Base-by-base conservation (phyloP, 2,113 vertebrate species). In the Bufo gargarizans region DNA sequence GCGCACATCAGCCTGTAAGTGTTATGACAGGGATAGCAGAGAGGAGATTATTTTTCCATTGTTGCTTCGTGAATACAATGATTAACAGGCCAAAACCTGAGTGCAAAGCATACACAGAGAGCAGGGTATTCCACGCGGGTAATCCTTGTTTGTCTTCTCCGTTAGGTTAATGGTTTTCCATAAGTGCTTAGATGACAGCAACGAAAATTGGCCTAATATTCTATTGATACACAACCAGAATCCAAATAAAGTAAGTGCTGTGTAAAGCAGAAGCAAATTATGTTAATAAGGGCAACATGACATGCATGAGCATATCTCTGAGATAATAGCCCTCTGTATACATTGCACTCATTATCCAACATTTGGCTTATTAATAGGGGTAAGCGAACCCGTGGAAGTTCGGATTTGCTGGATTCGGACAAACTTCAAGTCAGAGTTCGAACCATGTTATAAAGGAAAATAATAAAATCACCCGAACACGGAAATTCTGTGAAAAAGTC, bases 71-170 rank as follows among this genome's bases (percentile, higher is more conserved):
- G 76, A 86, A 77, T 47, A 69, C 56, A 86, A 78, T 49, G 58
- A 67, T 67, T 79, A 63, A 67, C n/a, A 49, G 85, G 76, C 74
- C 59, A 79, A 86, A 78, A 67, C 20, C 50, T 79, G 47, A 79
- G 85, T 43, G 76, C 84, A 86, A 86, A 79, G 76, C 74, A 86
- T 50, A 86, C 76, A 79, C 19, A 5, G 22, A 55, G 59, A 79
- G 45, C 47, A 69, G 56, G 56, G 45, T 63, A 77, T 86, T 85
- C 84, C 77, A 76, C n/a, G 16, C 56, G 47, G 43, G 13, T 86
- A 86, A 86, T 86, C 85, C 72, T 63, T 86, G 76, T 86, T 86
- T 86, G 85, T 86, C 85, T 86, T 86, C 58, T 86, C 20, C 67
- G 58, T 86, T 47, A 86, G 85, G 85, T 86, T 79, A 86, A 86